A percentile compares a stretch with the other conserved stretches of the same genome.
Conservation (phyloP, 2,113 vertebrate species). For the Tetraodon nigroviridis region DNA sequence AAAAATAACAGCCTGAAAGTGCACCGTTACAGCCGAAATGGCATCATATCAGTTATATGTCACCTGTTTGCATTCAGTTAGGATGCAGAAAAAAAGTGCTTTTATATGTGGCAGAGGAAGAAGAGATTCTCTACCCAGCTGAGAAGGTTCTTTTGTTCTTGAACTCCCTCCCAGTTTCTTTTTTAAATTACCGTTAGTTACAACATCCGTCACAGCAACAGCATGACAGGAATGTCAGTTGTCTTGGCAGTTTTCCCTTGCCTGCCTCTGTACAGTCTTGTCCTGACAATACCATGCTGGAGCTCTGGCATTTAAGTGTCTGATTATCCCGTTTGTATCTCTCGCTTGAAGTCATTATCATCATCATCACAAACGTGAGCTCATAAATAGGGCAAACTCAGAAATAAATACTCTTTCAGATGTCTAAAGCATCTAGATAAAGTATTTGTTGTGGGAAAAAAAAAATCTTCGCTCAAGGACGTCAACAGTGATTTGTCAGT, state of each 20-base stretch:
- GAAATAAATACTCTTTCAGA: no score
- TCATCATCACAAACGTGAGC: no score
- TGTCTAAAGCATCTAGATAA: no score
- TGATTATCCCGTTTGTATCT: slow-evolving; percentile 6
- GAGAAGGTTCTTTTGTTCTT: slow-evolving; percentile 15
- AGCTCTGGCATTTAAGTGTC: background rate
- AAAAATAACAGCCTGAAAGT: no score
- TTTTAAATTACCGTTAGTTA: slow-evolving; percentile 24
- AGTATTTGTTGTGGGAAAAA: background rate
- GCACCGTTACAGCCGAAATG: no score
- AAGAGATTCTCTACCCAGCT: slow-evolving; percentile 24
- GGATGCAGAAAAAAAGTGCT: slow-evolving; percentile 14
- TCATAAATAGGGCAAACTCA: no score
- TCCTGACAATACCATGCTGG: slow-evolving; percentile 17
- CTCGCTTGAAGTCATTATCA: background rate
- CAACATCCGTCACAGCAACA: slow-evolving; percentile 38
- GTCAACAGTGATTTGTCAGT: no score
- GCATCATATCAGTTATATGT: background rate
- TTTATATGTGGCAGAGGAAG: slow-evolving; percentile 17
- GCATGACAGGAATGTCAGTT: slow-evolving; percentile 52
- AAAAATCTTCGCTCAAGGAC: no score
- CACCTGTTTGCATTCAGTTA: slow-evolving; percentile 11
- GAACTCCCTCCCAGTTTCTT: slow-evolving; percentile 3
- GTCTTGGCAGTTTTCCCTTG: slow-evolving; percentile 56
- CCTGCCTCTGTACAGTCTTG: slow-evolving; percentile 24